These are phyloP conservation scores for Drosophila mojavensis DNA, from an alignment of 1,140 invertebrate species.

Conservation along the genomic window DNA sequence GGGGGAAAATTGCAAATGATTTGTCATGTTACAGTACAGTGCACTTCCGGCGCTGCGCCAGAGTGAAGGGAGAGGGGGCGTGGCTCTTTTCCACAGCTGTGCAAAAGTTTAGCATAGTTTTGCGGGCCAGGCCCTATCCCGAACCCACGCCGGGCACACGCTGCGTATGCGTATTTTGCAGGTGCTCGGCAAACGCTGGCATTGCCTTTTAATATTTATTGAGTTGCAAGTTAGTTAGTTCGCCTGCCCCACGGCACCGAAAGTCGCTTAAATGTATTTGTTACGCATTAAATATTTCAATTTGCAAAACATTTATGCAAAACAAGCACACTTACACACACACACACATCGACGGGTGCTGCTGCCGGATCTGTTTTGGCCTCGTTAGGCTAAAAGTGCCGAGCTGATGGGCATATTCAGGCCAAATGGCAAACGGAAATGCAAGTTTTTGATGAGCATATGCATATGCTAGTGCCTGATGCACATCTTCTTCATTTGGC, in stretches of 20 bases:
- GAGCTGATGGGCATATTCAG: conserved; percentile 23
- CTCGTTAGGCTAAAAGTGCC: conserved; percentile 43
- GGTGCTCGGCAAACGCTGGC: conserved; percentile 44
- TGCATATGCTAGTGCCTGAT: conserved; percentile 35
- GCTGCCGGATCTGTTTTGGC: conserved; percentile 20
- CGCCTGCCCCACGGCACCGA: not conserved
- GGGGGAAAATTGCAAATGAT: conserved; percentile 67
- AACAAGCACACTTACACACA: conserved; percentile 28
- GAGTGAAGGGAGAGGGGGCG: not conserved
- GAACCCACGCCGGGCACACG: conserved; percentile 5
- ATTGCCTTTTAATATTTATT: conserved; percentile 79
- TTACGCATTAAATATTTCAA: conserved; percentile 76
- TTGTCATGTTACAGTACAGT: conserved; percentile 72
- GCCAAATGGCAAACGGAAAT: conserved; percentile 53
- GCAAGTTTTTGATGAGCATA: conserved; percentile 45
- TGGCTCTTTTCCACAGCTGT: not conserved
- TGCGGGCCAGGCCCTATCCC: not conserved
- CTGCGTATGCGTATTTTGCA: conserved; percentile 46
- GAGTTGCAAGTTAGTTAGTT: conserved; percentile 57
- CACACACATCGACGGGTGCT: conserved; percentile 6
- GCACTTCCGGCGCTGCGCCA: conserved; percentile 57
- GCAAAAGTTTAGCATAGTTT: conserved; percentile 24
- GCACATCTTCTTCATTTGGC: conserved; percentile 9
- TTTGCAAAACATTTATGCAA: conserved; percentile 76
- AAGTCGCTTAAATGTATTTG: conserved; percentile 49